These are phyloP conservation scores for pig (Sus scrofa) DNA, from an alignment of 2,113 vertebrate species.

Conservation along the genomic window T2T-Sscrofa CM000812.6:141881501-141882000, in stretches of 20 bases:
- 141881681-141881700: background rate
- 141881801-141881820: background rate
- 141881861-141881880: background rate
- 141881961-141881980: background rate
- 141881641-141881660: constrained; percentile 23
- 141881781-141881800: background rate
- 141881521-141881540: background rate
- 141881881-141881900: background rate
- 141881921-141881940: background rate
- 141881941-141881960: background rate
- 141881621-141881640: background rate
- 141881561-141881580: background rate
- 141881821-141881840: background rate
- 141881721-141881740: background rate
- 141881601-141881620: background rate
- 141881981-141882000: background rate
- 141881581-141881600: background rate
- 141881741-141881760: background rate
- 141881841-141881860: background rate
- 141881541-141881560: background rate
- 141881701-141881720: background rate
- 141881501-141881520: background rate
- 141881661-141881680: background rate
- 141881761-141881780: background rate
- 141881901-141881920: background rate